These are phyloP conservation scores for Drosophila obscura DNA, from an alignment of 1,140 invertebrate genomes.

Conservation along the genomic window DNA sequence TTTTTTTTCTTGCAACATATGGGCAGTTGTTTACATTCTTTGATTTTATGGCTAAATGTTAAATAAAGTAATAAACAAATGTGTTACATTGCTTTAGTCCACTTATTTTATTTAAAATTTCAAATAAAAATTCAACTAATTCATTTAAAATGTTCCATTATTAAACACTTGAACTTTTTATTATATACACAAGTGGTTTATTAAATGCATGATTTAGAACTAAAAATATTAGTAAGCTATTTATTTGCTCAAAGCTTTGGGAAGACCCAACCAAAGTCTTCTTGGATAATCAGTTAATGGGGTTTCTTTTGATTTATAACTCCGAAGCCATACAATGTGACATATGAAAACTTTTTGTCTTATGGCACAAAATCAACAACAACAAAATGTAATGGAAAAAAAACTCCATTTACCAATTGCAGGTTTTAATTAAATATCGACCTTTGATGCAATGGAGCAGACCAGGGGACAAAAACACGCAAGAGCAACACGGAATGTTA, in stretches of 20 bases:
- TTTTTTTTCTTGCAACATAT: no score
- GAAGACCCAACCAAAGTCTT: conserved; percentile 11
- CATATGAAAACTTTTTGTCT: conserved; percentile 45
- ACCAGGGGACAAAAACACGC: conserved; percentile 7
- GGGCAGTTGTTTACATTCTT: no score
- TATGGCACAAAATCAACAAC: background rate
- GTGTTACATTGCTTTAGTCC: no score
- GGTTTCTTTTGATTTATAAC: conserved; percentile 27
- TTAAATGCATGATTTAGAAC: no score
- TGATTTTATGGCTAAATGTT: no score
- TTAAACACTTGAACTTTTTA: conserved; percentile 19
- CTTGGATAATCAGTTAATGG: conserved; percentile 3
- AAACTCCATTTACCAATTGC: conserved; percentile 53
- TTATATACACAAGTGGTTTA: background rate
- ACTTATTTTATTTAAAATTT: no score
- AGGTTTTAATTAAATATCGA: conserved; percentile 75
- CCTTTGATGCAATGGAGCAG: conserved; percentile 20
- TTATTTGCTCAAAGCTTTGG: conserved; percentile 15
- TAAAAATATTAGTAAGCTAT: conserved; percentile 10
- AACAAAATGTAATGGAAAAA: background rate
- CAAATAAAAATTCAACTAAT: conserved; percentile 21
- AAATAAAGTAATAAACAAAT: no score
- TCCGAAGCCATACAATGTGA: conserved; percentile 9
- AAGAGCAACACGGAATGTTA: conserved; percentile 19
- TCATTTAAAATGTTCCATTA: background rate